These are phyloP conservation scores for Isichthys henryi DNA, from an alignment of 2,113 vertebrate species.

Conservation along the genomic window DNA sequence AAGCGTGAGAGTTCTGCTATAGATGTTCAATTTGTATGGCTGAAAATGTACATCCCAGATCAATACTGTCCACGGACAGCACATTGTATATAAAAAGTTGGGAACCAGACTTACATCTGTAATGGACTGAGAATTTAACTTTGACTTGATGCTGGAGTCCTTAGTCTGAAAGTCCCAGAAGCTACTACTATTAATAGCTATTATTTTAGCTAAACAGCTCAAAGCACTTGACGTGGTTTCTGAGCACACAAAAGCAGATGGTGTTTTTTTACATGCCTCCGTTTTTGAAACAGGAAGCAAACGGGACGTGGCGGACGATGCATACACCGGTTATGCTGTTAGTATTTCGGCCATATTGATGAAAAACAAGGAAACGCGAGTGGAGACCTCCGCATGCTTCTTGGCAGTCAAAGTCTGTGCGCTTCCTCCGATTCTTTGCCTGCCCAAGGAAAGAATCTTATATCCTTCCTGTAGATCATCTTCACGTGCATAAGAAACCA, in stretches of 20 bases:
- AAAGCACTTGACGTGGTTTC: background rate
- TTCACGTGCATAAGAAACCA: conserved; percentile 34
- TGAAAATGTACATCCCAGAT: background rate
- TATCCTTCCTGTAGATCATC: conserved; percentile 57
- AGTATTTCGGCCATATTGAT: background rate
- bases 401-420: conserved; percentile 41
- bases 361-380: background rate
- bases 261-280: background rate
- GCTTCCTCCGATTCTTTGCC: conserved; percentile 60
- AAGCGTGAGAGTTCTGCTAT: background rate
- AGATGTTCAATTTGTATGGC: background rate
- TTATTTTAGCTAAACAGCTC: background rate
- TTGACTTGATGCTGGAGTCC: background rate
- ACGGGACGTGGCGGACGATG: background rate
- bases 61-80: background rate
- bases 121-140: background rate
- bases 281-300: background rate
- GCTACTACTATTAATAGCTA: background rate
- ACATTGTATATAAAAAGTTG: background rate
- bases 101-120: background rate
- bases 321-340: background rate
- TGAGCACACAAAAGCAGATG: background rate
- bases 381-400: conserved; percentile 11
- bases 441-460: conserved; percentile 55
- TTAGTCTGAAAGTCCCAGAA: background rate